These are phyloP conservation scores for Megaceryle alcyon DNA, from an alignment of 2,797 vertebrate genomes.

Conservation along the genomic window DNA sequence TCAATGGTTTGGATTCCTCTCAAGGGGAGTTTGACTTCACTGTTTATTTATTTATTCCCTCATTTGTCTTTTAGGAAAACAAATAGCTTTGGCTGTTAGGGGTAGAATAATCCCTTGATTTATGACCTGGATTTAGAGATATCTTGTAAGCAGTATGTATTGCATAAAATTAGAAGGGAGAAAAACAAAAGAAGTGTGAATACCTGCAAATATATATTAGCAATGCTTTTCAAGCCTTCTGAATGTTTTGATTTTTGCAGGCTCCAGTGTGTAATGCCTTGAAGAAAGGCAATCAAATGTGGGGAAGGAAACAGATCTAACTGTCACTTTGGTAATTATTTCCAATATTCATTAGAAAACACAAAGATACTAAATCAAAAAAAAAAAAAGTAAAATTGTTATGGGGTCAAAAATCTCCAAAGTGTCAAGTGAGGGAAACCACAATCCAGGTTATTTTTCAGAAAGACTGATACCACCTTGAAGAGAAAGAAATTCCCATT, in stretches of 20 bases:
- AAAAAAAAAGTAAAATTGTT: neutral
- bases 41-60: neutral
- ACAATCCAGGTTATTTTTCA: neutral
- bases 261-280: neutral
- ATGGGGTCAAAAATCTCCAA: neutral
- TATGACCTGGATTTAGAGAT: neutral
- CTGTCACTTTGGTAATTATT: neutral
- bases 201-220: neutral
- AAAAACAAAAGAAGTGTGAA: neutral
- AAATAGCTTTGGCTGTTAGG: neutral
- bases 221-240: neutral
- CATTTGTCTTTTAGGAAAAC: constrained; percentile 1
- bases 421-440: neutral
- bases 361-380: neutral
- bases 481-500: neutral
- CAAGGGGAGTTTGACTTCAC: neutral
- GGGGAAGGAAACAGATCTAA: neutral
- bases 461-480: neutral
- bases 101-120: neutral
- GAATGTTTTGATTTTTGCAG: neutral
- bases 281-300: neutral
- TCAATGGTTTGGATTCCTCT: neutral
- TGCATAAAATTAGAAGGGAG: neutral
- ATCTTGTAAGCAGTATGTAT: neutral
- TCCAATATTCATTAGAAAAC: neutral